A percentile compares a stretch with the other conserved stretches of the same genome.
Conservation (phyloP, 2,888 invertebrate species). For the Conomelus anceps region DNA sequence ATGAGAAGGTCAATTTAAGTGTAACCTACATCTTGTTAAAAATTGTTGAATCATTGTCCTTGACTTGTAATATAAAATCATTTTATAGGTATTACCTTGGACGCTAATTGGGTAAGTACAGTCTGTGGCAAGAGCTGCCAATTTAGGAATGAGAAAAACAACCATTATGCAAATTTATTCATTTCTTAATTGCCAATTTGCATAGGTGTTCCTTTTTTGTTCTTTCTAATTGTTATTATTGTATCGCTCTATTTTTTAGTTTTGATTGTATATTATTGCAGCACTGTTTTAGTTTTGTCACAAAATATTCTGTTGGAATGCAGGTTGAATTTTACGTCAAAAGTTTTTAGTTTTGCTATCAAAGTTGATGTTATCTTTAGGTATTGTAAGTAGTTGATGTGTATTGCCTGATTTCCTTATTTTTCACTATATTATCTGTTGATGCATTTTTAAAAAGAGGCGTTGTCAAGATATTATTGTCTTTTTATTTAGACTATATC, state of each 20-base stretch:
- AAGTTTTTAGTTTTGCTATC: not conserved
- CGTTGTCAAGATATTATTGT: not conserved
- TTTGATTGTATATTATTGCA: not conserved
- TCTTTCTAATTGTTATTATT: not conserved
- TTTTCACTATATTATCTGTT: not conserved
- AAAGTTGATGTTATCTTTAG: not conserved
- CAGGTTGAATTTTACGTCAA: not conserved
- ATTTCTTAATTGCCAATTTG: not conserved
- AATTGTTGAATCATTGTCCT: constrained; percentile 14
- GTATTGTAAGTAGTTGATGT: not conserved
- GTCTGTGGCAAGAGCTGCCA: not conserved
- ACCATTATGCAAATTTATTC: not conserved
- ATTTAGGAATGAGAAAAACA: not conserved
- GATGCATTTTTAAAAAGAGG: not conserved
- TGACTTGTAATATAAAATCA: constrained; percentile 11
- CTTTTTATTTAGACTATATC: not conserved
- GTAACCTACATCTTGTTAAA: constrained; percentile 5
- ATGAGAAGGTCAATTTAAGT: not conserved
- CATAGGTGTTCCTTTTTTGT: not conserved
- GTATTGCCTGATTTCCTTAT: not conserved
- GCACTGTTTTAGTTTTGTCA: not conserved
- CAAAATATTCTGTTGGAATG: not conserved
- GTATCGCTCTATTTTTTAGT: not conserved
- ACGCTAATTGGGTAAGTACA: constrained; percentile 6
- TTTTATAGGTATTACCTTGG: constrained; percentile 25